Evolutionary conservation across 1,140 invertebrate genomes (phyloP).

Genomic region (Brachionus rotundiformis): DNA sequence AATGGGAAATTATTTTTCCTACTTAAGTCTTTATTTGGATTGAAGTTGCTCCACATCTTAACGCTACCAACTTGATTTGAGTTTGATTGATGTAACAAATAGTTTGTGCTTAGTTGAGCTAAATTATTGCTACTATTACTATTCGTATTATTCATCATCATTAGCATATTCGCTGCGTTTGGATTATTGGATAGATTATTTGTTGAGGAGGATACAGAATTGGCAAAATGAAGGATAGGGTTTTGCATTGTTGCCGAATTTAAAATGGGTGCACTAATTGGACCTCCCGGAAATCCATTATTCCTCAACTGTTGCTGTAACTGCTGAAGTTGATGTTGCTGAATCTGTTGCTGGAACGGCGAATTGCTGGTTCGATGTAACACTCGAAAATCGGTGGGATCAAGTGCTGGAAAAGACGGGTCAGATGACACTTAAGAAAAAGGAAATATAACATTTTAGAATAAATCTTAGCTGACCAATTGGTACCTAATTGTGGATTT

Average conservation of each 20-base stretch:
- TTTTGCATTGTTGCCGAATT: slow-evolving; percentile 36
- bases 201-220: slow-evolving; percentile 18
- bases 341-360: slow-evolving; percentile 32
- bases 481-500: slow-evolving; percentile 21
- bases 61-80: slow-evolving; percentile 40
- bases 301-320: slow-evolving; percentile 11
- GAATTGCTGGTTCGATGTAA: slow-evolving; percentile 34
- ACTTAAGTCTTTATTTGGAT: slow-evolving; percentile 46
- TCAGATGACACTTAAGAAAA: slow-evolving; percentile 40
- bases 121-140: slow-evolving; percentile 44
- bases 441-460: too few species aligned
- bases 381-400: slow-evolving; percentile 33
- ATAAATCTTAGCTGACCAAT: neutral
- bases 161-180: slow-evolving; percentile 37
- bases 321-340: slow-evolving; percentile 4
- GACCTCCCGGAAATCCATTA: neutral
- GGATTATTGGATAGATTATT: slow-evolving; percentile 9
- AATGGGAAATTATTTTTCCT: neutral
- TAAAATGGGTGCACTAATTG: neutral
- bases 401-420: slow-evolving; percentile 16
- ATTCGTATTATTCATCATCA: slow-evolving; percentile 47
- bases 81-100: slow-evolving; percentile 42
- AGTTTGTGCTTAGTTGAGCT: slow-evolving; percentile 35
- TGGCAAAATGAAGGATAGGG: slow-evolving; percentile 42
- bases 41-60: slow-evolving; percentile 52